Base-by-base conservation (phyloP, 53 echinoderm and acorn worm genomes). In the Echinarachnius parma region DNA sequence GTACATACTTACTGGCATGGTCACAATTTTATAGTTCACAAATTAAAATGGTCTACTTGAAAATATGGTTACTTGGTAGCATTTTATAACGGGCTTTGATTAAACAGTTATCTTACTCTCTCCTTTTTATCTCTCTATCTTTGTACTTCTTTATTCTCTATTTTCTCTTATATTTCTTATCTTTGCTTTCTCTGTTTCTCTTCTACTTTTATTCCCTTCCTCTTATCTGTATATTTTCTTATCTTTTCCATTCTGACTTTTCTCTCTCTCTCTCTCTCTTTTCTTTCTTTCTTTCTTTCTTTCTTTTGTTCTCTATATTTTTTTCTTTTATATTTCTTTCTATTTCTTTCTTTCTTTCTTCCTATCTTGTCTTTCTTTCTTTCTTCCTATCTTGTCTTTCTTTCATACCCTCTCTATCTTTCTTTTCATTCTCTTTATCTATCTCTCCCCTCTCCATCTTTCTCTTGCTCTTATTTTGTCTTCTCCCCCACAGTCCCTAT, bases 401-500 rank as follows among this genome's bases (percentile, higher is more conserved):
- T 49, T 18, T 4, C 18, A 49, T 49, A 49, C 19, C 11, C 11
- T n/a, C 4, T 49, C 19, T 13, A 9, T 49, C 50, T 49, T n/a
- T 49, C 10, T 49, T 49, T 9, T 49, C 9, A 14, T 14, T 49
- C 50, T n/a, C 19, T 49, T 4, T 49, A 4, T 49, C 19, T 49
- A 49, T n/a, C 50, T n/a, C 11, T 18, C 50, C 11, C 18, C 50
- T 49, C 13, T 9, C 19, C 11, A 13, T n/a, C 11, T 49, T 14
- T n/a, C 50, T n/a, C 50, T n/a, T 49, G 4, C 19, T 49, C 11
- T 14, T 49, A 9, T 59, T 59, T n/a, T 48, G 25, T 28, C 31
- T 48, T 46, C 28, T 5, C 34, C 25, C 18, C 26, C 26, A 42
- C 74, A 72, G 74, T 72, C 74, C 74, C 2, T 72, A 37, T 45